A percentile compares a stretch with the other conserved stretches of the same genome.
These are phyloP conservation scores for Sinodicranocentrus sp. DNA, from an alignment of 2,888 invertebrate genomes.

Conservation along the genomic window DNA sequence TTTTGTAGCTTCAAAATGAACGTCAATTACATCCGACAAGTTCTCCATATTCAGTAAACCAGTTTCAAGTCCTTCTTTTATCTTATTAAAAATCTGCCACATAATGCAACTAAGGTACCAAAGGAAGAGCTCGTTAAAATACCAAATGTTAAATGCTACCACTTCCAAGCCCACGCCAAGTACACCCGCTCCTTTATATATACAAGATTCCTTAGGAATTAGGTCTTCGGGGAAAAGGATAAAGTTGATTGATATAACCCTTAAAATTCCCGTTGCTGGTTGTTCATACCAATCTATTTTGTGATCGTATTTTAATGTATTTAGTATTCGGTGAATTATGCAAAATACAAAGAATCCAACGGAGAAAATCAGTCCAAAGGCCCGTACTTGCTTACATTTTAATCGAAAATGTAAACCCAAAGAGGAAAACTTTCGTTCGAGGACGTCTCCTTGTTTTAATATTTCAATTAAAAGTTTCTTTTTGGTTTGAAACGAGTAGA, in stretches of 20 bases:
- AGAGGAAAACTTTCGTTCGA: neutral
- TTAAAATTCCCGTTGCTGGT: conserved; percentile 21
- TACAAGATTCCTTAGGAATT: neutral
- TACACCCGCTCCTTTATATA: neutral
- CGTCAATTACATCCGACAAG: conserved; percentile 23
- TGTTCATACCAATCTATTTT: conserved; percentile 36
- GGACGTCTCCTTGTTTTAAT: conserved; percentile 6
- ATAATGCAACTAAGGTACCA: conserved; percentile 1
- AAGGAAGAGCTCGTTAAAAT: conserved; percentile 21
- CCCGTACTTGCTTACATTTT: neutral
- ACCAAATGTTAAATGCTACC: conserved; percentile 40
- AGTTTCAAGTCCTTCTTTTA: neutral
- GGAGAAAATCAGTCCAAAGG: neutral
- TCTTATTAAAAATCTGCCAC: conserved; percentile 10
- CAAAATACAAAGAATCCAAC: conserved; percentile 4
- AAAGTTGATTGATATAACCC: conserved; percentile 39
- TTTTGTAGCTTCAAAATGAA: conserved; percentile 48
- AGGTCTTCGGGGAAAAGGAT: neutral
- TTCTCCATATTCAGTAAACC: neutral
- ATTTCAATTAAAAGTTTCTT: conserved; percentile 11
- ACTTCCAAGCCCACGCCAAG: conserved; percentile 10
- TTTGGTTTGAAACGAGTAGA: conserved; percentile 17
- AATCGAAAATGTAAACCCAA: neutral
- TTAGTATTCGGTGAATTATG: conserved; percentile 25
- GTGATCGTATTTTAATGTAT: conserved; percentile 30